Base-by-base conservation (phyloP, 2,113 vertebrate species). In the Myrmecophaga tridactyla region DNA sequence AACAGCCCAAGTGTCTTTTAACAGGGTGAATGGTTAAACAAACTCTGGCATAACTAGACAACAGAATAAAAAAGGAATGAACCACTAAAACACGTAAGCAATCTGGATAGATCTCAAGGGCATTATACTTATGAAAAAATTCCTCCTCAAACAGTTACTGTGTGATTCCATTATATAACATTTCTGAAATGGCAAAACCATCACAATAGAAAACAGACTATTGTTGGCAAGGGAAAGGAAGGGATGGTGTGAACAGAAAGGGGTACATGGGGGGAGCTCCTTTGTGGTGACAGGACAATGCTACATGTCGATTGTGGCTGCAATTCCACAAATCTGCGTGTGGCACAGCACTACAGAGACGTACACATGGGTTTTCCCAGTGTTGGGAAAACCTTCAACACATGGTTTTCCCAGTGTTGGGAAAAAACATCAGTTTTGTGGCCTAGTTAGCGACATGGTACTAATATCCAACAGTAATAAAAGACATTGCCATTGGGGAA, bases 361-460 rank as follows among this genome's bases (percentile, higher is more conserved):
- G 6, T 27, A 18, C 25, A 34, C 58, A 23, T 3, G 13, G 4
- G 11, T n/a, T n/a, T n/a, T n/a, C n/a, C n/a, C n/a, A n/a, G n/a
- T n/a, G n/a, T n/a, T n/a, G n/a, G n/a, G n/a, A n/a, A n/a, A n/a
- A n/a, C n/a, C n/a, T n/a, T n/a, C n/a, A n/a, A 18, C 25, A 34
- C 58, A 23, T 3, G 13, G 4, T n/a, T n/a, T n/a, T n/a, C n/a
- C n/a, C n/a, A n/a, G n/a, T n/a, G n/a, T n/a, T n/a, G n/a, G n/a
- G n/a, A n/a, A n/a, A n/a, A n/a, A n/a, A n/a, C n/a, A n/a, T n/a
- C n/a, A n/a, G n/a, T n/a, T n/a, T n/a, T n/a, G n/a, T n/a, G n/a
- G n/a, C 43, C 51, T 14, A 23, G n/a, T 41, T 3, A 41, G 13
- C 0, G 4, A 41, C 31, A 25, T 4, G 31, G 39, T 0, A 25